Percentiles rank a stretch among this genome's conserved stretches.
Conservation (phyloP, 2,888 invertebrate genomes). For the Metellina segmentata region DNA sequence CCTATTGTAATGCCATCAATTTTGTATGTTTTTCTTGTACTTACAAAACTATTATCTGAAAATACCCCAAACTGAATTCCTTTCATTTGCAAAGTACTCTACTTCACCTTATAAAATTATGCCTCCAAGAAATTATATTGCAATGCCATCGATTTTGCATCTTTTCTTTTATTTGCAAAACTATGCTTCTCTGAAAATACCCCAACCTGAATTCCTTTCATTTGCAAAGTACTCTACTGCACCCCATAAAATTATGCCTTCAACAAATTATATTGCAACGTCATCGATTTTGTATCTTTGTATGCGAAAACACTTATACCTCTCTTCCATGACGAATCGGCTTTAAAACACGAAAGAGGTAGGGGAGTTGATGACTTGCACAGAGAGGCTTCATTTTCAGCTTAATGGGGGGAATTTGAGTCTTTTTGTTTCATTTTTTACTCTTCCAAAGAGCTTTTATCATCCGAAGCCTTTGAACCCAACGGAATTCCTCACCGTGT, state of each 20-base stretch:
- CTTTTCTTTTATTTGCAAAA: background rate
- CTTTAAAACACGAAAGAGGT: constrained; percentile 18
- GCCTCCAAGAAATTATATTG: background rate
- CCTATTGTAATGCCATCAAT: too few species aligned
- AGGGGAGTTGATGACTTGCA: constrained; percentile 10
- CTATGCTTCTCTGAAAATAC: too few species aligned
- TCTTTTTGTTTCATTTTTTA: constrained; percentile 13
- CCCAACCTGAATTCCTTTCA: too few species aligned
- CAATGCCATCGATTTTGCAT: background rate
- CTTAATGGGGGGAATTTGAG: constrained; percentile 53
- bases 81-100: too few species aligned
- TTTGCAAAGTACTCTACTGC: too few species aligned
- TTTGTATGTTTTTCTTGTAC: too few species aligned
- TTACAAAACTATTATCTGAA: too few species aligned
- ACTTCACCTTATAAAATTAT: background rate
- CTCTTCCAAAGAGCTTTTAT: background rate
- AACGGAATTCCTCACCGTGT: constrained; percentile 40
- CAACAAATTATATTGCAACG: background rate
- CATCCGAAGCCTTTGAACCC: constrained; percentile 38
- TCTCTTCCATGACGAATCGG: constrained; percentile 52
- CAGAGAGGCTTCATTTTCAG: constrained; percentile 26
- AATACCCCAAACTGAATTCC: too few species aligned
- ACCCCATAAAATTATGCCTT: background rate
- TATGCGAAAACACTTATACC: background rate
- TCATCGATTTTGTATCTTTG: background rate